A percentile compares a stretch with the other conserved stretches of the same genome.
Conservation (phyloP, 2,888 invertebrate species). For the Megaustenia siamemsis region DNA sequence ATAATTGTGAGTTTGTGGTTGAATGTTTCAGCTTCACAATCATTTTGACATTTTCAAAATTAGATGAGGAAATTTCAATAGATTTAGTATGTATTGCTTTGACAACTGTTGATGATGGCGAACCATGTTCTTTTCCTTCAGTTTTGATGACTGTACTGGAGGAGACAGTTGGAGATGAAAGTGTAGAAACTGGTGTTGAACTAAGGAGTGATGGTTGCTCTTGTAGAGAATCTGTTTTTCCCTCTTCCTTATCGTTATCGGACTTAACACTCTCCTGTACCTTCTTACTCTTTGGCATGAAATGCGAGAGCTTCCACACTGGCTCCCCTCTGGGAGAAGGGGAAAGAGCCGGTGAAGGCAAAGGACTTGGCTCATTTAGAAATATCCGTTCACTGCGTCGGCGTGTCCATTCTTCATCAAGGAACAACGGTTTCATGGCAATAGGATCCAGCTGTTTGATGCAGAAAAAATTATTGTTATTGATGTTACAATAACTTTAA, state of each 20-base stretch:
- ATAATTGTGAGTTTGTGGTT: not conserved
- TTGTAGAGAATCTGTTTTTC: not conserved
- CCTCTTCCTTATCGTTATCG: not conserved
- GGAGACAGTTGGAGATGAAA: conserved; percentile 1
- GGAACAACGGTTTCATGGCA: conserved; percentile 69
- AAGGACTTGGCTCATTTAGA: conserved; percentile 77
- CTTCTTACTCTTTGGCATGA: conserved; percentile 53
- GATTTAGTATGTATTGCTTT: not conserved
- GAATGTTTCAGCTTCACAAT: conserved; percentile 14
- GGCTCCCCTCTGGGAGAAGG: conserved; percentile 42
- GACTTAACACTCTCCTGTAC: conserved; percentile 17
- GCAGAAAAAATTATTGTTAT: not conserved
- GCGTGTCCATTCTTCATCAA: conserved; percentile 77
- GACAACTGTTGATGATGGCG: not conserved
- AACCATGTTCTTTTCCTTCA: not conserved
- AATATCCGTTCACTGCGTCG: conserved; percentile 80
- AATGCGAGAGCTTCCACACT: conserved; percentile 50
- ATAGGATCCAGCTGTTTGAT: conserved; percentile 2
- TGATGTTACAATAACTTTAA: not conserved
- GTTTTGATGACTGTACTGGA: conserved; percentile 36
- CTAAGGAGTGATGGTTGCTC: conserved; percentile 9
- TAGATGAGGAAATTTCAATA: conserved; percentile 3
- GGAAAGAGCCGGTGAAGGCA: conserved; percentile 27
- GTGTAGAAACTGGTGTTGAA: not conserved
- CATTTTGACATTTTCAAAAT: conserved; percentile 27